These are phyloP conservation scores for Pongo pygmaeus DNA, from an alignment of 2,113 vertebrate genomes.

Conservation along the genomic window DNA sequence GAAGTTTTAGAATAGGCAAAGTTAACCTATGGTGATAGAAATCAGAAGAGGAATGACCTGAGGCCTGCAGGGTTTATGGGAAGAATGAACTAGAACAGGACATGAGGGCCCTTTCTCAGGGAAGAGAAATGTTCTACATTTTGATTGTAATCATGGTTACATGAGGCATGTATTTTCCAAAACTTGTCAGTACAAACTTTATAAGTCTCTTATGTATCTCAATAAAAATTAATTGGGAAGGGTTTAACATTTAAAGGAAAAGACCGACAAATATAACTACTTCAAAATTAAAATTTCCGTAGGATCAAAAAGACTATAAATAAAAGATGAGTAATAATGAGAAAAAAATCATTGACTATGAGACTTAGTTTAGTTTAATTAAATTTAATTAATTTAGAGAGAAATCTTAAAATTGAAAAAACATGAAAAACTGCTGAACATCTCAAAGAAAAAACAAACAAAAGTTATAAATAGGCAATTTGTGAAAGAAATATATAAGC, in stretches of 20 bases:
- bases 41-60: neutral
- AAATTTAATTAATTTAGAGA: neutral
- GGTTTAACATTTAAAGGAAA: neutral
- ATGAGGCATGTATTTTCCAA: neutral
- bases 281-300: neutral
- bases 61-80: neutral
- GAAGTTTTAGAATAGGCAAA: neutral
- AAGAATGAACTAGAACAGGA: neutral
- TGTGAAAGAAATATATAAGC: neutral
- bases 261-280: neutral
- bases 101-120: neutral
- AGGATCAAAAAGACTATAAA: neutral
- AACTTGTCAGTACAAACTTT: neutral
- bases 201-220: neutral
- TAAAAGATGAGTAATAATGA: neutral
- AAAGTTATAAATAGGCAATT: neutral
- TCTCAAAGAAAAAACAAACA: neutral
- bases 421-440: neutral
- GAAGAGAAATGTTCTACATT: neutral
- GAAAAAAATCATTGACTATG: neutral
- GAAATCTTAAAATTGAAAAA: neutral
- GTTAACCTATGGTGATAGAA: neutral
- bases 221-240: neutral
- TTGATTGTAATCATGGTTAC: neutral
- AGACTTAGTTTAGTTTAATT: neutral